Evolutionary conservation across 2,797 vertebrate species (phyloP), one percentile per base, ranked within the genome.

Genomic region (Pipistrellus kuhlii): DNA sequence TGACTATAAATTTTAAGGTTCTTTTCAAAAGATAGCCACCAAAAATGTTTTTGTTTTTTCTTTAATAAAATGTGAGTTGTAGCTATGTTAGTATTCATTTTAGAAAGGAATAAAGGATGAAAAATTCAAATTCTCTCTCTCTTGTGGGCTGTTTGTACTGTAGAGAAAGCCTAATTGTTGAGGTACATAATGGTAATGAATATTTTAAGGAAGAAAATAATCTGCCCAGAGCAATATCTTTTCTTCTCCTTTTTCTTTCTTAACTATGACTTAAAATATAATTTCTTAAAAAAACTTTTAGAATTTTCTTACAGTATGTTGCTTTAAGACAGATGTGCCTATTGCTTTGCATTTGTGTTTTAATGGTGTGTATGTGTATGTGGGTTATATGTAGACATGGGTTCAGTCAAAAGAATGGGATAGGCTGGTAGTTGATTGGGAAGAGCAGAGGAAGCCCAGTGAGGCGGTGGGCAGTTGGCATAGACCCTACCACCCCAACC

Each of bases 261-360:
- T 75, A 72, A 72, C 32, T 4, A 69, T 9, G 32, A 32, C 35
- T 84, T 93, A 32, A 90, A 81, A 86, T 96, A 86, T 94, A 13
- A 72, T 68, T 53, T 87, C 5, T 17, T 64, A 85, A 81, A 75
- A 90, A 91, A 84, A 32, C 66, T 84, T 90, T 72, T 15, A 53
- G 13, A 57, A 55, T 88, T 94, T 82, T 89, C n/a, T 92, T 89
- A 17, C 1, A 44, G 23, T 85, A 20, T 55, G 82, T 80, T 72
- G 30, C 46, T 92, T 96, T 94, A 94, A 89, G 92, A 76, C 30
- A 72, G 11, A 69, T 51, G 51, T 90, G 25, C 83, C 76, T 87
- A 76, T 80, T 91, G 66, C 48, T 93, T 87, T 96, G 20, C 59
- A 3, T 87, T 84, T 94, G 46, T 88, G 7, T 87, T 32, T 68